phyloP scores from a whole-genome alignment of 2,113 vertebrate species.

The Chloropsis hardwickii region DNA sequence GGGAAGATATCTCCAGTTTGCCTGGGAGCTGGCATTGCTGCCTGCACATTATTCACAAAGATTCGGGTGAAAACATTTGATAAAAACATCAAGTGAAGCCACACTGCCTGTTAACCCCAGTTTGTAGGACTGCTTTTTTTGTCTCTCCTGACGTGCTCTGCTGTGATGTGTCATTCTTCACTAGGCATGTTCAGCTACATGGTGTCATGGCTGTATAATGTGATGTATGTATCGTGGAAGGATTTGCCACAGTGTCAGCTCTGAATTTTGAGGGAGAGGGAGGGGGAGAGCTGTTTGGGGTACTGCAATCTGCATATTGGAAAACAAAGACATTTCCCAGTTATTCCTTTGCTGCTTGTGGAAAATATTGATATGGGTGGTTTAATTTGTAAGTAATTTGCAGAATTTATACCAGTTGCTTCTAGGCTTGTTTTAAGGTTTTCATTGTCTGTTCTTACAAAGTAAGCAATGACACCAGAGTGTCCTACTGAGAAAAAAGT shows the following conservation, averaged over 20 bases:
- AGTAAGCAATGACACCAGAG: background rate
- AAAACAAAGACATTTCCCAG: background rate
- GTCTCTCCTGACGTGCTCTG: background rate
- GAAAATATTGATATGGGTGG: background rate
- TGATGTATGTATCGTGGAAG: background rate
- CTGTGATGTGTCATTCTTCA: background rate
- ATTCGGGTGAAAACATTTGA: slow-evolving; percentile 16
- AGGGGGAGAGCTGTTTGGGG: background rate
- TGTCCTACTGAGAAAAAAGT: background rate
- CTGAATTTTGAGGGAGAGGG: background rate
- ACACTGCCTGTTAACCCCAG: background rate
- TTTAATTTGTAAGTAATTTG: background rate
- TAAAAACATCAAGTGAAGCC: background rate
- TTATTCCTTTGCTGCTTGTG: background rate
- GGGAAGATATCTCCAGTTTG: background rate
- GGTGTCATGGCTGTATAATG: background rate
- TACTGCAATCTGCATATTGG: background rate
- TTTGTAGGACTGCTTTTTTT: background rate
- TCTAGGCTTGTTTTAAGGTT: background rate
- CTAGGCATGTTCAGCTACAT: background rate
- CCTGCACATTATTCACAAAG: background rate
- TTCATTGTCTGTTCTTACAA: background rate
- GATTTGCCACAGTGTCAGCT: background rate
- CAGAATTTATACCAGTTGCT: background rate
- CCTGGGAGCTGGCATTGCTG: background rate